Percentiles rank a stretch among this genome's conserved stretches.
Conservation (phyloP, 2,888 invertebrate species). For the Hipparchia sbordonii region DNA sequence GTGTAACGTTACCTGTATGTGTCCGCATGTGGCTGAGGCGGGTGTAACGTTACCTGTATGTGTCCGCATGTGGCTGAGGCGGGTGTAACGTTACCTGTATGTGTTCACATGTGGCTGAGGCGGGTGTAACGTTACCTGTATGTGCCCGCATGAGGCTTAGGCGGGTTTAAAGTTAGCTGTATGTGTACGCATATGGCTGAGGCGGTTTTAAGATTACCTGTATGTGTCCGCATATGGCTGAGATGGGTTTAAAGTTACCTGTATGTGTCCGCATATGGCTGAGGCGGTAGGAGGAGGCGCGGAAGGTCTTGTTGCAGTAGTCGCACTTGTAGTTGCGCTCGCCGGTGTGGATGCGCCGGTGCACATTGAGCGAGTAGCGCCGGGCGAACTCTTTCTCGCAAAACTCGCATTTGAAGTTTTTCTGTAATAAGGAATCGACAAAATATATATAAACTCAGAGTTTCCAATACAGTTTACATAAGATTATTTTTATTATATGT, state of each 20-base stretch:
- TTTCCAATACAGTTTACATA: no score
- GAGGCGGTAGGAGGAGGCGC: constrained; percentile 92
- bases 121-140: no score
- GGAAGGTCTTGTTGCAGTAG: constrained; percentile 91
- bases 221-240: no score
- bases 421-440: constrained; percentile 64
- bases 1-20: no score
- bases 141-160: no score
- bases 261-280: constrained; percentile 94
- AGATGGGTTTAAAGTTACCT: constrained; percentile 67
- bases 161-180: constrained; percentile 82
- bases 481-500: no score
- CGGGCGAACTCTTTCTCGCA: constrained; percentile 94
- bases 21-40: no score
- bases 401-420: constrained; percentile 93
- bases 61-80: no score
- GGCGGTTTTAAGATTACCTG: no score
- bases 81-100: no score
- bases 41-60: no score
- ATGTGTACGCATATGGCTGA: constrained; percentile 83
- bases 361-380: constrained; percentile 93
- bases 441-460: neutral
- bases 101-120: no score
- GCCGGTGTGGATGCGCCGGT: constrained; percentile 93
- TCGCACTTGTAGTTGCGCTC: constrained; percentile 94